Conservation (phyloP, 2,888 invertebrate species). For the Clitarchus hookeri region DNA sequence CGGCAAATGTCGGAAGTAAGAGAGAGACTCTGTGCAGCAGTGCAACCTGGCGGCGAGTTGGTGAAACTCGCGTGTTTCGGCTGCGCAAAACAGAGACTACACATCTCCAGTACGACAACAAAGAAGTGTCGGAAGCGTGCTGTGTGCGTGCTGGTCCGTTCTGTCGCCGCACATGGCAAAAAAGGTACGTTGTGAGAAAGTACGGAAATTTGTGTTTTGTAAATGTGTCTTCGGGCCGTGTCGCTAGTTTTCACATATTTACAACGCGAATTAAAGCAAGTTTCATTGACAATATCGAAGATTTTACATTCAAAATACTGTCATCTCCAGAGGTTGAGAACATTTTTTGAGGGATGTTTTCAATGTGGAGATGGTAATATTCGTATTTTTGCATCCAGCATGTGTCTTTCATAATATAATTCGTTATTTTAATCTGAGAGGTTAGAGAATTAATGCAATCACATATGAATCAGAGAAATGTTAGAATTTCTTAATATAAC, state of each 20-base stretch:
- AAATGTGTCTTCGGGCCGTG: neutral
- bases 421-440: neutral
- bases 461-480: too few species aligned
- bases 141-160: neutral
- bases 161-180: neutral
- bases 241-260: neutral
- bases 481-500: neutral
- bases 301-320: conserved; percentile 19
- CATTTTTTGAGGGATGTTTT: neutral
- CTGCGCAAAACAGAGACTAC: neutral
- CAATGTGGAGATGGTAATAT: neutral
- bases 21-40: neutral
- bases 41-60: neutral
- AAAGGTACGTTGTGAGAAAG: neutral
- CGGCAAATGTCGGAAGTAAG: neutral
- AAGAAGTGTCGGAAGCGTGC: conserved; percentile 33
- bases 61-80: neutral
- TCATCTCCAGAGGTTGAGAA: conserved; percentile 20
- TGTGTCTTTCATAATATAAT: neutral
- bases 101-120: conserved; percentile 32
- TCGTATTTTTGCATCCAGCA: conserved; percentile 11
- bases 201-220: conserved; percentile 35
- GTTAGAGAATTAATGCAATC: too few species aligned
- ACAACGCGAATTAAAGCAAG: conserved; percentile 25
- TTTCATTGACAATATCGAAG: conserved; percentile 34